phyloP scores from a whole-genome alignment of 2,888 invertebrate species.

The Lepetodrilus schrolli region DNA sequence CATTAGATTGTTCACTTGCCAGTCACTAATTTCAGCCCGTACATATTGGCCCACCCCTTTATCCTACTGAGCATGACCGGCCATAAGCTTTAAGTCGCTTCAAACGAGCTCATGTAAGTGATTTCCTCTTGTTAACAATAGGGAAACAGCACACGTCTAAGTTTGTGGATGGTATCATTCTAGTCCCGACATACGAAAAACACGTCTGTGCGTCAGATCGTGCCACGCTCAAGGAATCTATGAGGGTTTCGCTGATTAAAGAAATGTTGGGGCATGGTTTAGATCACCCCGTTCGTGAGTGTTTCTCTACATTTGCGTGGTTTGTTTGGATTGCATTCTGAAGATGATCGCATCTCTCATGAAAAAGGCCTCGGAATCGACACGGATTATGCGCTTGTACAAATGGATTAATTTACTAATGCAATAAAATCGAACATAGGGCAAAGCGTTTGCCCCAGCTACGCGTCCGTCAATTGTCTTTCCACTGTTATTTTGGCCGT shows the following conservation, averaged over 20 bases:
- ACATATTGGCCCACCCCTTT: conserved; percentile 19
- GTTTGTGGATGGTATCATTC: neutral
- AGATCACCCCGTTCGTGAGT: conserved; percentile 18
- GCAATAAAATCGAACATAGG: conserved; percentile 37
- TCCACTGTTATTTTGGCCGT: conserved; percentile 1
- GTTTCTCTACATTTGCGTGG: conserved; percentile 21
- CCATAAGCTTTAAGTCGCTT: conserved; percentile 17
- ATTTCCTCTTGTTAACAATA: conserved; percentile 13
- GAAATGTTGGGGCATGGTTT: conserved; percentile 13
- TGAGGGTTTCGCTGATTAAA: conserved; percentile 8
- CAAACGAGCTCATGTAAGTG: conserved; percentile 26
- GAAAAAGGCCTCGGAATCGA: conserved; percentile 20
- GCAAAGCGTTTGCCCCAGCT: neutral
- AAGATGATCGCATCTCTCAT: neutral
- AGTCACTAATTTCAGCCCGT: neutral
- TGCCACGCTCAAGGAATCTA: neutral
- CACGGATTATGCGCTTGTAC: conserved; percentile 36
- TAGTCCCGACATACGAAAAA: neutral
- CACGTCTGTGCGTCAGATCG: neutral
- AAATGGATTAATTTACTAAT: conserved; percentile 42
- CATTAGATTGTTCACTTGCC: conserved; percentile 19
- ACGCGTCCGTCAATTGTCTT: neutral
- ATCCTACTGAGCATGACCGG: conserved; percentile 29
- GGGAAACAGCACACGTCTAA: neutral
- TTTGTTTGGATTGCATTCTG: conserved; percentile 5